These are phyloP conservation scores for Ptilorrhoa leucosticta DNA, from an alignment of 2,113 vertebrate species.

Conservation along the genomic window DNA sequence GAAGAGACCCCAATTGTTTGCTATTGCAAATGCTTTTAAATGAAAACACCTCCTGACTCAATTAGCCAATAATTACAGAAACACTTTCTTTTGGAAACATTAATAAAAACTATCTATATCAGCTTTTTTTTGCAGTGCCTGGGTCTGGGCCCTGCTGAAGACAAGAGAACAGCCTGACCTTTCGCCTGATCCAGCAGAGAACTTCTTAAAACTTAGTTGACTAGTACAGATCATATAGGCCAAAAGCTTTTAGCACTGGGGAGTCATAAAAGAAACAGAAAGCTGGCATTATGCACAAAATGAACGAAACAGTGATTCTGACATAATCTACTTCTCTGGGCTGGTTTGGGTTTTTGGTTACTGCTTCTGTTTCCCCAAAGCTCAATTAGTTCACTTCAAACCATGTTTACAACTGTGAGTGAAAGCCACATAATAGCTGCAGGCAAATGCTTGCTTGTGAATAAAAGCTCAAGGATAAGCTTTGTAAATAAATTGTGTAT, in stretches of 20 bases:
- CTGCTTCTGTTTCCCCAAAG: background rate
- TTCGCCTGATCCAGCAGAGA: background rate
- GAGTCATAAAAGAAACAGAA: background rate
- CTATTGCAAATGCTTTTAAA: background rate
- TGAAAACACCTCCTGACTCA: background rate
- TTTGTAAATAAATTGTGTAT: background rate
- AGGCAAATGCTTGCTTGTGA: background rate
- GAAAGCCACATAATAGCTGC: background rate
- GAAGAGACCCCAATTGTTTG: rapidly evolving
- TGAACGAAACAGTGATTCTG: background rate
- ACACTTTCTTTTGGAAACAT: background rate
- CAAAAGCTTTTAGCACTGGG: background rate
- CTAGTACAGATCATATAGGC: background rate
- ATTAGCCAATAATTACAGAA: background rate
- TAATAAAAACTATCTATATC: background rate
- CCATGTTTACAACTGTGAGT: background rate
- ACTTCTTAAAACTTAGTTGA: background rate
- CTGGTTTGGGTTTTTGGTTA: background rate
- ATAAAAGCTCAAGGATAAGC: background rate
- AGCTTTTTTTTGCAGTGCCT: background rate
- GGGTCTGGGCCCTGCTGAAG: background rate
- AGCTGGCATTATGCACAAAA: background rate
- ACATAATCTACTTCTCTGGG: background rate
- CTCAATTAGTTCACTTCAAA: background rate
- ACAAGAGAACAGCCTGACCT: background rate